Percentiles rank a stretch among this genome's conserved stretches.
These are phyloP conservation scores for Metopolophium dirhodum DNA, from an alignment of 1,140 invertebrate species.

Conservation along the genomic window DNA sequence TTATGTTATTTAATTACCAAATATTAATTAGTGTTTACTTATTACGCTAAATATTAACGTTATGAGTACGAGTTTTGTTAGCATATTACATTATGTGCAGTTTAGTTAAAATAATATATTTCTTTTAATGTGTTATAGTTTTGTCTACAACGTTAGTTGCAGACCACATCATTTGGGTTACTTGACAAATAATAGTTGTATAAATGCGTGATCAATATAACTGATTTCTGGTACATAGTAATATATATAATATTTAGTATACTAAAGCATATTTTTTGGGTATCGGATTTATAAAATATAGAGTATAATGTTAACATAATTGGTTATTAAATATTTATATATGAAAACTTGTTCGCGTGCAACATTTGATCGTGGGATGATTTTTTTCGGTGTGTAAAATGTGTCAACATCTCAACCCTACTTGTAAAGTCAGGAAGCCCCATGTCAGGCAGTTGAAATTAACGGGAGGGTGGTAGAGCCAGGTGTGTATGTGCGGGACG, in stretches of 20 bases:
- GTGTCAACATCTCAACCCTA: conserved; percentile 24
- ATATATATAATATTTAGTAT: neutral
- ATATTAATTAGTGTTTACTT: neutral
- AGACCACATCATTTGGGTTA: neutral
- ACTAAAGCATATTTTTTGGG: neutral
- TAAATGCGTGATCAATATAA: neutral
- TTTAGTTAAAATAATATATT: neutral
- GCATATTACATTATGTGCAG: neutral
- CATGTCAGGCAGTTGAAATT: neutral
- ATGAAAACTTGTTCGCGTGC: neutral
- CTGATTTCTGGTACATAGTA: neutral
- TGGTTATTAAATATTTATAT: neutral
- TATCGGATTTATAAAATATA: neutral
- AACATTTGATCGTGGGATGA: neutral
- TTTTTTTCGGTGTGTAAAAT: neutral
- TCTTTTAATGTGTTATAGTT: neutral
- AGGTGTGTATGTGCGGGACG: neutral
- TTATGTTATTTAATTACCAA: neutral
- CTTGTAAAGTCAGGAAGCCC: conserved; percentile 26
- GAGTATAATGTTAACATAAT: no score
- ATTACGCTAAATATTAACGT: neutral
- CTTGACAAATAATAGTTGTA: neutral
- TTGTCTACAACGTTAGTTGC: neutral
- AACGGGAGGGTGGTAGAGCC: neutral
- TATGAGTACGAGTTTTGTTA: neutral